Evolutionary conservation across 2,888 invertebrate species (phyloP), one percentile per base, ranked within the genome.

Genomic region (Gasteruption jaculator): DNA sequence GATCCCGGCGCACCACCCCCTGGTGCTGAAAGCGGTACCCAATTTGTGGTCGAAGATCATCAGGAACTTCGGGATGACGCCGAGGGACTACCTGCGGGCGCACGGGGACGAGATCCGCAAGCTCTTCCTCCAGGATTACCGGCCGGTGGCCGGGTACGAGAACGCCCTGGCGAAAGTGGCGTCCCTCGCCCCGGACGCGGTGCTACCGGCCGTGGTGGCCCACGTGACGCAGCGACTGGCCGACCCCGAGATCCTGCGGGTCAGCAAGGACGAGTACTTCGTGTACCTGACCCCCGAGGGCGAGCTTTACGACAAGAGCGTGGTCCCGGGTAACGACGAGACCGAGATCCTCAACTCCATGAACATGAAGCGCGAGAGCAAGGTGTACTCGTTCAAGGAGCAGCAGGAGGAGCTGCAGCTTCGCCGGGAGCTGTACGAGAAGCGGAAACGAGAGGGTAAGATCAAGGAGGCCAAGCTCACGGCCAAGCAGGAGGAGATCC

Each of bases 361-460:
- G 76, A 94, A 96, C 58, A 78, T 96, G 68, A 93, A 91, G 71
- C 79, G 95, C 11, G 97, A 97, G 69, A 96, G 92, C 70, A 96
- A 95, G 73, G 90, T 86, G 2, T 97, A 97, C 71, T 92, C 93
- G 48, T 95, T 91, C 70, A 91, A 93, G 65, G 97, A 97, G 48
- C 97, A 99, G 68, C 77, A 93, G 61, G 96, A 95, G 61, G 97
- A 97, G 68, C 71, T 93, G 53, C 91, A 95, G 63, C 74, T 96
- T 38, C 77, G 90, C n/a, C 82, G 91, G 46, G 95, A 96, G 73
- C 74, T 95, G 14, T 94, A 94, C 56, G 93, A 92, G 56, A 92
- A 92, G 70, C 82, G 83, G 38, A 81, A 82, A 19, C 80, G 79
- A 43, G 86, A 89, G 58, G 91, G 91, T 1, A 89, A 86, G 68